phyloP scores from a whole-genome alignment of 2,888 invertebrate genomes.

The Thecocarcelia acutangulata region DNA sequence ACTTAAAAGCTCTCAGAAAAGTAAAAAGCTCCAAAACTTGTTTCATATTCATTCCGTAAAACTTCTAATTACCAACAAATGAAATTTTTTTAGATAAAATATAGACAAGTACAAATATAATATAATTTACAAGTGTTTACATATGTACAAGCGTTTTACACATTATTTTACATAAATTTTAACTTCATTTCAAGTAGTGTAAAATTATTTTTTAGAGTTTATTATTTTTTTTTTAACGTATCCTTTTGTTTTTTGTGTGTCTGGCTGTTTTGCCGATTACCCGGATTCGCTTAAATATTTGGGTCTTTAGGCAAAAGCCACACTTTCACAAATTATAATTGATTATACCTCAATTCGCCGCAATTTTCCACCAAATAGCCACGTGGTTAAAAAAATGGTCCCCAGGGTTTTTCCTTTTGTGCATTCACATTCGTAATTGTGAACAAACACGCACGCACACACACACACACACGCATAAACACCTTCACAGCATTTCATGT shows the following conservation, averaged over 20 bases:
- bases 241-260: background rate
- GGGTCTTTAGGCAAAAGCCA: background rate
- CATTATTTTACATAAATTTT: too few relatives aligned
- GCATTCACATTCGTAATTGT: slow-evolving; percentile 22
- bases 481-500: background rate
- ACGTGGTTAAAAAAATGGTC: slow-evolving; percentile 44
- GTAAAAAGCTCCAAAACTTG: too few relatives aligned
- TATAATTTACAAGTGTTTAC: too few relatives aligned
- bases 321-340: slow-evolving; percentile 51
- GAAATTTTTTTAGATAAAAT: too few relatives aligned
- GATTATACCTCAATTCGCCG: slow-evolving; percentile 39
- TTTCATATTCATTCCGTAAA: too few relatives aligned
- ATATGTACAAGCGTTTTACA: too few relatives aligned
- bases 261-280: too few relatives aligned
- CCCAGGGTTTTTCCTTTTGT: slow-evolving; percentile 8
- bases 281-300: background rate
- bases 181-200: too few relatives aligned
- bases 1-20: too few relatives aligned
- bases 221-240: background rate
- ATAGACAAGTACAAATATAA: too few relatives aligned
- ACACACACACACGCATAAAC: slow-evolving; percentile 4
- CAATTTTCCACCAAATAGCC: slow-evolving; percentile 56
- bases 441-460: background rate
- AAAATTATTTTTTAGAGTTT: too few relatives aligned
- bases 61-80: too few relatives aligned